A percentile compares a stretch with the other conserved stretches of the same genome.
These are phyloP conservation scores for Arnoldichthys spilopterus DNA, from an alignment of 2,797 vertebrate genomes.

Conservation along the genomic window DNA sequence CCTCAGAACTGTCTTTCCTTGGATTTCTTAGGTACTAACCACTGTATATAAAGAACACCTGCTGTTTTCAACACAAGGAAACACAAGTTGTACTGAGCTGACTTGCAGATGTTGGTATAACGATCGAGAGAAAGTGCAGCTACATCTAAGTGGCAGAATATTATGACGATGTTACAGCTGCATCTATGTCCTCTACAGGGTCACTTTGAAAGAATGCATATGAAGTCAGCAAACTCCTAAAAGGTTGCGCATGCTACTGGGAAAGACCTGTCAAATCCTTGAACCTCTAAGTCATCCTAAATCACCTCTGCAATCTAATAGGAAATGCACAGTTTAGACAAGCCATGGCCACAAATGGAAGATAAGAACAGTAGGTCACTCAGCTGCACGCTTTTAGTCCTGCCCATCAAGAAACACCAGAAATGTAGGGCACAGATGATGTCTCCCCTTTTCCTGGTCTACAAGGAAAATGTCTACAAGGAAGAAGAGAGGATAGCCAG, in stretches of 20 bases:
- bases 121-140: not conserved
- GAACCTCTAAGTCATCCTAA: not conserved
- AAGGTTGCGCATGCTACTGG: not conserved
- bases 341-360: not conserved
- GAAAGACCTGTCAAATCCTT: slow-evolving; percentile 1
- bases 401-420: not conserved
- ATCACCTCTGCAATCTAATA: not conserved
- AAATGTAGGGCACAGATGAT: slow-evolving; percentile 8
- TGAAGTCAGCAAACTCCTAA: not conserved
- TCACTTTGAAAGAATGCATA: not conserved
- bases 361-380: slow-evolving; percentile 1
- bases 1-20: too few species aligned
- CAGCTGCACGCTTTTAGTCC: not conserved
- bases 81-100: not conserved
- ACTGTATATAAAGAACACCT: too few species aligned
- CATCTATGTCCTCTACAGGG: not conserved
- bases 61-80: too few species aligned
- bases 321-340: slow-evolving; percentile 10
- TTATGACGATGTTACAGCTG: not conserved
- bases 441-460: not conserved
- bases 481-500: not conserved
- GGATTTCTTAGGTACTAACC: too few species aligned
- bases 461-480: not conserved
- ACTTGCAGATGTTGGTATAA: not conserved
- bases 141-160: not conserved